Evolutionary conservation across 1,140 invertebrate species (phyloP), one percentile per base, ranked within the genome.

Genomic region (Drosophila kanapiae): DNA sequence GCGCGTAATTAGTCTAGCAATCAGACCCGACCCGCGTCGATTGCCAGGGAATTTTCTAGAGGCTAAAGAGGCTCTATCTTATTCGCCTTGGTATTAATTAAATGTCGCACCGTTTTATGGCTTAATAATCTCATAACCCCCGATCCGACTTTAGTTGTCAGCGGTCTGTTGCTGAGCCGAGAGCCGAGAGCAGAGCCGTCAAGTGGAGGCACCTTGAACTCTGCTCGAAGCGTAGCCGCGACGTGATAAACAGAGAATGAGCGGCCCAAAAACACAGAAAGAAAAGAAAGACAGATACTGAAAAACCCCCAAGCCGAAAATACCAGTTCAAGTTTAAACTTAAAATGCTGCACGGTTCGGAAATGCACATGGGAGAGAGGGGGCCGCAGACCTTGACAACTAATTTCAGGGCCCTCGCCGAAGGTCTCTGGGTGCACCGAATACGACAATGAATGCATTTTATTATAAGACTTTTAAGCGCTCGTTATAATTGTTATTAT

Each of bases 311-410:
- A 59, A 67, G 60, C 58, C 56, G 18, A 81, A 87, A 82, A 85
- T 85, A 79, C 75, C 85, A 88, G 85, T 88, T 88, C 84, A 87
- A 88, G 84, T 87, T 88, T 78, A 83, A 77, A 75, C 68, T 78
- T 74, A 37, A 72, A 77, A 77, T 78, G 43, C 56, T 77, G 71
- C 47, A 67, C 56, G 65, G 70, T 60, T 84, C 85, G 69, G 78
- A 90, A 90, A 90, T 90, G 84, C 85, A 87, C 51, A 62, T 47
- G 69, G 48, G 53, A 53, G 64, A 31, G 10, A 64, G 69, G 67
- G 45, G 51, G 43, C 14, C 14, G 33, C 13, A 38, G 75, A 79
- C 85, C 85, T 88, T 88, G 85, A 90, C 85, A 88, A 88, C 81
- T 82, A 80, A 79, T 81, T 88, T 88, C 85, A 88, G 85, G 85